Evolutionary conservation across 2,888 invertebrate genomes (phyloP).

Genomic region (Lottia gigantea): DNA sequence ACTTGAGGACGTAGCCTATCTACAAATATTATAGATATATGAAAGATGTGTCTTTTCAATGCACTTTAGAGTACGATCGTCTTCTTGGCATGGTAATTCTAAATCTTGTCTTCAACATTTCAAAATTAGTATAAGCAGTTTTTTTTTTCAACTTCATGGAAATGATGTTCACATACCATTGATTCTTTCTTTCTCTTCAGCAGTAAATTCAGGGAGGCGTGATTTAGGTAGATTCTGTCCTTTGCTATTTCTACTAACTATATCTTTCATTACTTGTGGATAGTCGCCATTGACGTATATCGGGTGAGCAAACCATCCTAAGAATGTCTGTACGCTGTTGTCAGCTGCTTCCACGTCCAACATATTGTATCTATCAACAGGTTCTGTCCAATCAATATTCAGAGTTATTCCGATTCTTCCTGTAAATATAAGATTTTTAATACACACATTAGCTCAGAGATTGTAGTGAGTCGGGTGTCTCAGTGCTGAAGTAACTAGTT

Average conservation of each 20-base stretch:
- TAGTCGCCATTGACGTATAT: slow-evolving; percentile 71
- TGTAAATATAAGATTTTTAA: slow-evolving; percentile 17
- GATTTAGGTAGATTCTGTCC: slow-evolving; percentile 40
- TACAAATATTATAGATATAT: too few relatives aligned
- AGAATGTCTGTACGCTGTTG: slow-evolving; percentile 43
- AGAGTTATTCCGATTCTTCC: slow-evolving; percentile 50
- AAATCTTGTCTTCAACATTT: too few relatives aligned
- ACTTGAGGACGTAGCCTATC: too few relatives aligned
- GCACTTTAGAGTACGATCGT: too few relatives aligned
- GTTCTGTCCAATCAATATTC: slow-evolving; percentile 49
- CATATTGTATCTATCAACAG: slow-evolving; percentile 25
- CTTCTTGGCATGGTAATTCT: too few relatives aligned
- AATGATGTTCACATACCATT: slow-evolving; percentile 45
- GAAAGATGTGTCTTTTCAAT: too few relatives aligned
- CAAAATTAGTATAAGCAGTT: too few relatives aligned
- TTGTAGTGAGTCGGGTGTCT: too few relatives aligned
- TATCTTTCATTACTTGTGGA: slow-evolving; percentile 47
- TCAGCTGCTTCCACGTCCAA: slow-evolving; percentile 45
- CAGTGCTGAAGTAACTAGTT: neutral
- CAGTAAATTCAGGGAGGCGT: slow-evolving; percentile 58
- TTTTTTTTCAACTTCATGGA: too few relatives aligned
- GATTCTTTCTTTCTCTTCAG: slow-evolving; percentile 50
- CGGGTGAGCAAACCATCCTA: slow-evolving; percentile 62
- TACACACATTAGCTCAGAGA: too few relatives aligned
- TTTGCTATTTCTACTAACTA: slow-evolving; percentile 38